Base-by-base conservation (phyloP, 2,797 vertebrate species). In the Rhadinocentrus ornatus region DNA sequence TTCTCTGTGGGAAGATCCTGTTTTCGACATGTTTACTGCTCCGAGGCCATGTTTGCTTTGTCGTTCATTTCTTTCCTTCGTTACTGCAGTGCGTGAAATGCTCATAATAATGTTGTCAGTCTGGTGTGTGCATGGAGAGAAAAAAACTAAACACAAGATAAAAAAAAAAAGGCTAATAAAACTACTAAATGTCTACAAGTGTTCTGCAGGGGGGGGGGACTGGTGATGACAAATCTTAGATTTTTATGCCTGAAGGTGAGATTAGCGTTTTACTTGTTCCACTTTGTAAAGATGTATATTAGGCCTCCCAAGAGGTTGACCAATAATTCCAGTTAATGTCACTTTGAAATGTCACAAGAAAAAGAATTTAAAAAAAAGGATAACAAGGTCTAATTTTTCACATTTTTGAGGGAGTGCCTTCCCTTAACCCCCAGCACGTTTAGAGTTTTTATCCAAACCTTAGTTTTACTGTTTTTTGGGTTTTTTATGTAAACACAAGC, bases 401-500 rank as follows among this genome's bases (percentile, higher is more conserved):
- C 92, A 92, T 93, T 91, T 93, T 93, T 93, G 61, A 62, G 73
- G 81, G 82, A 75, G 58, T 90, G 73, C 66, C 27, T 75, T 76
- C 78, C 86, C 74, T 87, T 80, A 50, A 48, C 85, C 79, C 80
- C 94, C 93, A 92, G 94, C 95, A 96, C 95, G 92, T 88, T 88
- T 92, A 90, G 92, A 89, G 90, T 94, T 96, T 96, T 94, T 95
- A 86, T 93, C 89, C 88, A 84, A 90, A 93, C 94, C 94, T 91
- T 69, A 90, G 92, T 96, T 97, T 93, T 94, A 90, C 91, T 46
- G 20, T 46, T 18, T 46, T 46, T 46, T n/a, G 8, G 97, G 95
- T 91, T 94, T 95, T 86, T 94, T 91, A 94, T 89, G 87, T 91
- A 94, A 95, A 95, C 91, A 94, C 95, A 96, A 98, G 96, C 96